Conservation (phyloP, 2,113 vertebrate species). For the Oreotrochilus melanogaster region DNA sequence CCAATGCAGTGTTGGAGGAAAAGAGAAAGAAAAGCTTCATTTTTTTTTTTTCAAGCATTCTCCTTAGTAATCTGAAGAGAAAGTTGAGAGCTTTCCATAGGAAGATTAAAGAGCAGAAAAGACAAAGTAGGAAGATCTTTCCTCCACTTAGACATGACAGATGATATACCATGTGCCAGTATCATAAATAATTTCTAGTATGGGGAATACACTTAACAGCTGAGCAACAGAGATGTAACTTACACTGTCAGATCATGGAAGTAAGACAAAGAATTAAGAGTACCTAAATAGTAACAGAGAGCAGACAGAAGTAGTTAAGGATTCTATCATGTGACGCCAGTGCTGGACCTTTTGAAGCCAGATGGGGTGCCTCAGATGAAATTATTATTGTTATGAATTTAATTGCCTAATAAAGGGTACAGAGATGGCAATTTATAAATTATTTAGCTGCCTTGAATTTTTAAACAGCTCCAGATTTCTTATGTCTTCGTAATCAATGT, state of each 20-base stretch:
- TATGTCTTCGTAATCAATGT: background rate
- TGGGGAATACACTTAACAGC: conserved; percentile 27
- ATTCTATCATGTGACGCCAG: background rate
- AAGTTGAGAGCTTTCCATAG: background rate
- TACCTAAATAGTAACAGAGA: conserved; percentile 7
- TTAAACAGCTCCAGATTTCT: background rate
- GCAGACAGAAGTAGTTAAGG: background rate
- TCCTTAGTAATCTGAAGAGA: background rate
- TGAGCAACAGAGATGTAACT: conserved; percentile 33
- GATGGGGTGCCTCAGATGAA: background rate
- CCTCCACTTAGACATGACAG: conserved; percentile 20
- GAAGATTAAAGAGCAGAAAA: conserved; percentile 40
- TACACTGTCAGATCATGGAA: background rate
- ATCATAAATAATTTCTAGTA: conserved; percentile 58
- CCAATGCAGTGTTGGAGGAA: background rate
- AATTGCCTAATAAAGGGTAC: background rate
- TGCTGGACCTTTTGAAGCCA: background rate
- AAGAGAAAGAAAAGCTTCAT: background rate
- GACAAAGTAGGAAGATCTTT: background rate
- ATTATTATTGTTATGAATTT: background rate
- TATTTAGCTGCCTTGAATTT: background rate
- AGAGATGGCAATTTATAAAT: background rate
- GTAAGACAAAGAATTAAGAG: background rate
- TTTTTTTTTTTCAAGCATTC: background rate
- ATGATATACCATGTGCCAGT: background rate